A percentile compares a stretch with the other conserved stretches of the same genome.
phyloP scores from a whole-genome alignment of 2,888 invertebrate genomes.

The Torymus aiolomorphi region DNA sequence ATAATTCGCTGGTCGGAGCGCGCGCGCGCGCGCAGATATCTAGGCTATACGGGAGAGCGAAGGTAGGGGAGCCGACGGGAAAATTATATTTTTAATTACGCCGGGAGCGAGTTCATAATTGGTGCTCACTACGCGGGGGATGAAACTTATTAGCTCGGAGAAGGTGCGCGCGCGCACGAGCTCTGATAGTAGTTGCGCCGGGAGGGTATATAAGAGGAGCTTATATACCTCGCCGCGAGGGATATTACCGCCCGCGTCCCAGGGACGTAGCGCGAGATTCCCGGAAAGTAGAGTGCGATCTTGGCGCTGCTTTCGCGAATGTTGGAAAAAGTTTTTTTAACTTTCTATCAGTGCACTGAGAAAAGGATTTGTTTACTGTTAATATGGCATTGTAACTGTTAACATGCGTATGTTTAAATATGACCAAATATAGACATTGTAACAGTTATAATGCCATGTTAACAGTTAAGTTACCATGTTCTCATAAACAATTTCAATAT shows the following conservation, averaged over 20 bases:
- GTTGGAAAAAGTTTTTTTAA: no score
- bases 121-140: constrained; percentile 75
- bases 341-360: no score
- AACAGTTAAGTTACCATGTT: no score
- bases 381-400: no score
- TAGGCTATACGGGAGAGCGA: not conserved
- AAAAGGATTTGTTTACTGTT: no score
- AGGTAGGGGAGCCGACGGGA: constrained; percentile 19
- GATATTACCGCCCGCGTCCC: not conserved
- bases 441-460: no score
- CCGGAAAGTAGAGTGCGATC: no score
- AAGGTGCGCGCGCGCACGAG: constrained; percentile 42
- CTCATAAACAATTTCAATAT: no score
- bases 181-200: constrained; percentile 51
- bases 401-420: no score
- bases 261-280: not conserved
- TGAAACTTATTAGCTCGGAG: constrained; percentile 73
- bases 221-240: not conserved
- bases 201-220: constrained; percentile 29
- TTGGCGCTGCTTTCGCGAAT: no score
- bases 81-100: constrained; percentile 68
- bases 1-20: constrained; percentile 35
- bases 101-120: constrained; percentile 72
- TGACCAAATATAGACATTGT: no score
- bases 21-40: not conserved